Percentiles rank a stretch among this genome's conserved stretches.
phyloP scores from a whole-genome alignment of 64 coral and sea anemone genomes.

The Pachyseris speciosa region DNA sequence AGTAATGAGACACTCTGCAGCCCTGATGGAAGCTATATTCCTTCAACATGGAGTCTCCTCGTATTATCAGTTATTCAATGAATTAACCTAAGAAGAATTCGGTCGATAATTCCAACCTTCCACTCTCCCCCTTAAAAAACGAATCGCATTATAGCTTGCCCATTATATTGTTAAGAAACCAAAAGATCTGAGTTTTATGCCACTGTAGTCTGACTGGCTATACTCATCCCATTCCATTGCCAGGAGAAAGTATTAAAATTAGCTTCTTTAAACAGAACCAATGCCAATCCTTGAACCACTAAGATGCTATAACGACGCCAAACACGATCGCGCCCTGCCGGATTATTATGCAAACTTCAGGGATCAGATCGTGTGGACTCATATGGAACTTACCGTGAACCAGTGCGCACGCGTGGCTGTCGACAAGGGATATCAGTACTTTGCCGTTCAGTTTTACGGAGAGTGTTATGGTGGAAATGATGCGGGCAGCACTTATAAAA shows the following conservation, averaged over 20 bases:
- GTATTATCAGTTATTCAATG: too few species aligned
- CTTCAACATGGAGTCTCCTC: too few species aligned
- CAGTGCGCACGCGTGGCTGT: constrained; percentile 64
- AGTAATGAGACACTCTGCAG: too few species aligned
- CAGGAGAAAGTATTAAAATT: neutral
- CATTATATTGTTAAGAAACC: too few species aligned
- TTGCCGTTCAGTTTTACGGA: constrained; percentile 68
- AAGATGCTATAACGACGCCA: constrained; percentile 22
- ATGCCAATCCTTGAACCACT: neutral
- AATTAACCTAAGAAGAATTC: too few species aligned
- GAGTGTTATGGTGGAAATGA: constrained; percentile 61
- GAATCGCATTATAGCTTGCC: too few species aligned
- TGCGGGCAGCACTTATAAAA: neutral
- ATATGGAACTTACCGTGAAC: constrained; percentile 53
- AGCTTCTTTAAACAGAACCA: neutral
- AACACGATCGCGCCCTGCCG: constrained; percentile 19
- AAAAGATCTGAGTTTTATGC: neutral
- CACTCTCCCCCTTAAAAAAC: too few species aligned
- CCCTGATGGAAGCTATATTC: too few species aligned
- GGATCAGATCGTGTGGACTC: constrained; percentile 51
- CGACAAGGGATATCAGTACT: constrained; percentile 62
- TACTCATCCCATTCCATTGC: too few species aligned
- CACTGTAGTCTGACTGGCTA: neutral
- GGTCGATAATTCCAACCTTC: too few species aligned
- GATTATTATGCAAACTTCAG: constrained; percentile 47